Percentiles rank a stretch among this genome's conserved stretches.
phyloP scores from a whole-genome alignment of 2,888 invertebrate genomes.

The Heliconius sara region DNA sequence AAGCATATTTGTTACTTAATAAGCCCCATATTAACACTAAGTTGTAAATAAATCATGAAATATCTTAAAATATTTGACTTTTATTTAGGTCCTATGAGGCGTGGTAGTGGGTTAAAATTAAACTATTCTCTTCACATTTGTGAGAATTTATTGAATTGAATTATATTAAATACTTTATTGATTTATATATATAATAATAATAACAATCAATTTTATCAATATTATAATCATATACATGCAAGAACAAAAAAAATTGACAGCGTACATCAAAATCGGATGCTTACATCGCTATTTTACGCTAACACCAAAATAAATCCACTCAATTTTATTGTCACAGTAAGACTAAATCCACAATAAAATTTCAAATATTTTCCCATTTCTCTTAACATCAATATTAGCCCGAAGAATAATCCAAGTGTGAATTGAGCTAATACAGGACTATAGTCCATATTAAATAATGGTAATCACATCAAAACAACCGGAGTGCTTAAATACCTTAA shows the following conservation, averaged over 20 bases:
- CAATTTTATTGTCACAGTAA: constrained; percentile 51
- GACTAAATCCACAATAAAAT: constrained; percentile 8
- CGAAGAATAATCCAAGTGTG: constrained; percentile 10
- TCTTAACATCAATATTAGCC: constrained; percentile 15
- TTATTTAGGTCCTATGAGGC: too few relatives aligned
- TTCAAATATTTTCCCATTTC: not conserved
- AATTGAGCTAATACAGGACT: not conserved
- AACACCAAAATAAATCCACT: constrained; percentile 21
- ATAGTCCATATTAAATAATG: constrained; percentile 11
- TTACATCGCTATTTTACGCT: constrained; percentile 20
- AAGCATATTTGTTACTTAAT: too few relatives aligned
- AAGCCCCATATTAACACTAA: too few relatives aligned
- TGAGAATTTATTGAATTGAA: constrained; percentile 19
- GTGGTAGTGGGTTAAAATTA: not conserved
- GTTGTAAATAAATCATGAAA: too few relatives aligned
- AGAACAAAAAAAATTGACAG: constrained; percentile 40
- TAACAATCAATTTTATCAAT: constrained; percentile 4
- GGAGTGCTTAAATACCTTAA: constrained; percentile 6
- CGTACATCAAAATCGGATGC: constrained; percentile 45
- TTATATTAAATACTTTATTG: constrained; percentile 1
- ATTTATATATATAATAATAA: constrained; percentile 12
- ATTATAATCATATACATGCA: constrained; percentile 30
- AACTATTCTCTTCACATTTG: constrained; percentile 5
- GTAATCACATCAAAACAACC: constrained; percentile 12
- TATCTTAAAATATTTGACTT: too few relatives aligned